Base-by-base conservation (phyloP, 2,888 invertebrate genomes). In the Platycheirus rosarum region DNA sequence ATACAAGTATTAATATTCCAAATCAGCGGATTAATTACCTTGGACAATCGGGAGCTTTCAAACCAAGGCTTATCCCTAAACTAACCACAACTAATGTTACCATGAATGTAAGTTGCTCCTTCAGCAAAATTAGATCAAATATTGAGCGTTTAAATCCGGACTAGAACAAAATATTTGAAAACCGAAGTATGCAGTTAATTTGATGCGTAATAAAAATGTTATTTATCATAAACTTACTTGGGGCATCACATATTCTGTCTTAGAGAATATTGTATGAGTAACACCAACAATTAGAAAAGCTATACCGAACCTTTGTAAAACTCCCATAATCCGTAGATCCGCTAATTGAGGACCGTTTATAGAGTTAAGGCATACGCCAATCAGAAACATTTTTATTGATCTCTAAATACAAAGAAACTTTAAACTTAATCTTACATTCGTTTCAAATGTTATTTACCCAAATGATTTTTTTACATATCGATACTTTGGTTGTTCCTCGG, bases 221-320 rank as follows among this genome's bases (percentile, higher is more conserved):
- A 26, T 26, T 26, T 26, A 26, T 26, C 26, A 14, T 11, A 16
- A 35, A 68, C 90, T 88, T 86, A 92, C 92, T 88, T 92, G 90
- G 1, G 92, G 92, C 37, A 92, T 91, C 1, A 92, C 91, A 84
- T 91, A 90, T 85, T 92, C 92, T 76, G 91, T 91, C 7, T 91
- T 91, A 2, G 92, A 92, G 62, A 93, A 92, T 42, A 93, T 90
- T 0, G 92, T 92, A 86, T 93, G 94, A 86, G 94, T 90, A 0
- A 93, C 91, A 0, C 95, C 95, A 0, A 95, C 94, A 2, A 96
- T 91, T 14, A 97, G 92, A 90, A 97, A 98, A 7, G 95, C 93
- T 18, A 97, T 91, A 0, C 95, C 95, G 86, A 98, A 95, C 75
- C 98, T 92, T 91, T 98, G 98, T 82, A 98, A 91, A 0, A 98